These are phyloP conservation scores for Tichodroma muraria DNA, from an alignment of 2,113 vertebrate species.

Conservation along the genomic window DNA sequence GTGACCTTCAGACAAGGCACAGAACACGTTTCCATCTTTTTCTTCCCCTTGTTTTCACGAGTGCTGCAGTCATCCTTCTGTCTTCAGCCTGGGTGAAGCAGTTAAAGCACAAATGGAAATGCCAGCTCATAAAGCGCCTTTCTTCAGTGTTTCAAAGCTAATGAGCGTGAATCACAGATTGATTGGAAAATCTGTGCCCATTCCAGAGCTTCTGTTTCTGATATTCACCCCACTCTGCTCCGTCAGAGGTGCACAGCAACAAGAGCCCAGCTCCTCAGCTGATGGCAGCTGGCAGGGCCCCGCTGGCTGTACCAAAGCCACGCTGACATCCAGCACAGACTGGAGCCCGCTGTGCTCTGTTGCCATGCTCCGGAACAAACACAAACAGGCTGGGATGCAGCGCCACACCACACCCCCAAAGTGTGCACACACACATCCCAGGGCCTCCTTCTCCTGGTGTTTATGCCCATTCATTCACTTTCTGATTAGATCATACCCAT, in stretches of 20 bases:
- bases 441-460: not conserved
- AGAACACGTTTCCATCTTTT: not conserved
- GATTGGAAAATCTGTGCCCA: not conserved
- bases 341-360: not conserved
- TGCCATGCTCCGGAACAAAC: not conserved
- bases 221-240: not conserved
- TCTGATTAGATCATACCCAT: not conserved
- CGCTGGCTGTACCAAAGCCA: not conserved
- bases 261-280: not conserved
- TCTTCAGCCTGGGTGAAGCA: not conserved
- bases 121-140: constrained; percentile 44
- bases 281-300: not conserved
- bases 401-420: fast-evolving
- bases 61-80: not conserved
- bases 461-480: not conserved
- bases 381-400: not conserved
- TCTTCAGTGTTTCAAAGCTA: constrained; percentile 28
- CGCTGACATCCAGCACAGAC: not conserved
- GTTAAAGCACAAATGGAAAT: constrained; percentile 27
- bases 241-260: not conserved
- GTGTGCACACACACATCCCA: fast-evolving
- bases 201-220: not conserved
- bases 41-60: not conserved
- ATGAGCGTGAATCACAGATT: constrained; percentile 27
- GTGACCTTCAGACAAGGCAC: constrained; percentile 25